Evolutionary conservation across 2,113 vertebrate genomes (phyloP).

Genomic region (Cephalopholis sonnerati): DNA sequence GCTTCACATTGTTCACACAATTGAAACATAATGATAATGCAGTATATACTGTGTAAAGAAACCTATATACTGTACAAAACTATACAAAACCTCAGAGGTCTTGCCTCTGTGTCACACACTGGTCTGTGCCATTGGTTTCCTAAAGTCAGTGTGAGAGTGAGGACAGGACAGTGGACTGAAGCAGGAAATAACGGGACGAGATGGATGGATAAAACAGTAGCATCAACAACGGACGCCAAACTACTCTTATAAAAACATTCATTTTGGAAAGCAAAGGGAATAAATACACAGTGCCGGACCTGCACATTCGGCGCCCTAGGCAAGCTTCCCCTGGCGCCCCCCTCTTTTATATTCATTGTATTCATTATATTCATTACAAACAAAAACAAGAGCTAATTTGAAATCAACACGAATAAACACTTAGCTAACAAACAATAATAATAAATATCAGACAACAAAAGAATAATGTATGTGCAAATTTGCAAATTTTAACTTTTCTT

Average conservation of each 20-base stretch:
- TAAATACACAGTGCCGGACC: neutral
- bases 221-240: slow-evolving; percentile 13
- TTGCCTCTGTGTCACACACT: slow-evolving; percentile 41
- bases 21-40: slow-evolving; percentile 43
- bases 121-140: slow-evolving; percentile 46
- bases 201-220: slow-evolving; percentile 26
- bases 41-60: slow-evolving; percentile 67
- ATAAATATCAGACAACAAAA: too few species aligned
- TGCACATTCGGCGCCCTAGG: too few species aligned
- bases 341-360: too few species aligned
- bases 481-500: too few species aligned
- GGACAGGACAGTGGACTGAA: neutral
- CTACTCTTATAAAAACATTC: slow-evolving; percentile 20
- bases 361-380: too few species aligned
- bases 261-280: slow-evolving; percentile 7
- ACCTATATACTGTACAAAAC: slow-evolving; percentile 74
- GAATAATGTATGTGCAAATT: too few species aligned
- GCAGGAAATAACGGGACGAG: slow-evolving; percentile 7
- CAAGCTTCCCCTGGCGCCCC: too few species aligned
- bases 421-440: too few species aligned
- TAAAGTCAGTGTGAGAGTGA: slow-evolving; percentile 22
- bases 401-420: too few species aligned
- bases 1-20: slow-evolving; percentile 39
- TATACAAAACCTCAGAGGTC: slow-evolving; percentile 62
- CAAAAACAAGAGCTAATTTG: too few species aligned